phyloP scores from a whole-genome alignment of 2,113 vertebrate species.

The Solenodon paradoxus region DNA sequence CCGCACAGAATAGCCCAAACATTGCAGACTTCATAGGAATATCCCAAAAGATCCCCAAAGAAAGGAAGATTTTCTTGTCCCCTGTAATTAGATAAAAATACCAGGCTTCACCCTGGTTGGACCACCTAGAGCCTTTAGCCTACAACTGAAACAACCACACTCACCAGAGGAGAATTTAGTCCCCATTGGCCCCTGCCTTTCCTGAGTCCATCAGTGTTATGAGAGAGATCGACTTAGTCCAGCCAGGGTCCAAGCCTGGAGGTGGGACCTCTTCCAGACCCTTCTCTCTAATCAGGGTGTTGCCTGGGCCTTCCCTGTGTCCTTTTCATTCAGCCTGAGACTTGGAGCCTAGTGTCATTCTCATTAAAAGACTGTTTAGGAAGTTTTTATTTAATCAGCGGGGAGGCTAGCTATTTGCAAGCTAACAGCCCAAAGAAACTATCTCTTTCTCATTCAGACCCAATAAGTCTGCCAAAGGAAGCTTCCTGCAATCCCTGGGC shows the following conservation, averaged over 20 bases:
- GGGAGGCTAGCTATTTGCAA: not conserved
- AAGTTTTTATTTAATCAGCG: constrained; percentile 15
- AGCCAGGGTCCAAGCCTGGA: not conserved
- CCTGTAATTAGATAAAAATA: not conserved
- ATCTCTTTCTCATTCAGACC: not conserved
- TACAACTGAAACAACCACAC: not conserved
- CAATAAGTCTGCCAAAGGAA: not conserved
- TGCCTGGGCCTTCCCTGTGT: not conserved
- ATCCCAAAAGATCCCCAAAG: not conserved
- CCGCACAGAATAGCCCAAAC: not conserved
- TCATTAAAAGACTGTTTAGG: not conserved
- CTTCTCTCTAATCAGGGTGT: not conserved
- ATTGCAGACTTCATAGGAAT: not conserved
- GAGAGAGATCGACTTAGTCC: not conserved
- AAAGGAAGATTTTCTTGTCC: not conserved
- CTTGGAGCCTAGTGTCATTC: not conserved
- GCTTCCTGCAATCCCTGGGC: not conserved
- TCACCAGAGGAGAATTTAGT: not conserved
- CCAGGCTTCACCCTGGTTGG: not conserved
- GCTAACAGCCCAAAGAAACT: not conserved
- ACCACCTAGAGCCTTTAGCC: not conserved
- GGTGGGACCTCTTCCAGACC: not conserved
- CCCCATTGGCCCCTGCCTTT: not conserved
- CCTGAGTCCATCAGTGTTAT: not conserved
- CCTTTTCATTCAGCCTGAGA: not conserved